These are phyloP conservation scores for Salarias fasciatus DNA, from an alignment of 2,797 vertebrate species.

Conservation along the genomic window DNA sequence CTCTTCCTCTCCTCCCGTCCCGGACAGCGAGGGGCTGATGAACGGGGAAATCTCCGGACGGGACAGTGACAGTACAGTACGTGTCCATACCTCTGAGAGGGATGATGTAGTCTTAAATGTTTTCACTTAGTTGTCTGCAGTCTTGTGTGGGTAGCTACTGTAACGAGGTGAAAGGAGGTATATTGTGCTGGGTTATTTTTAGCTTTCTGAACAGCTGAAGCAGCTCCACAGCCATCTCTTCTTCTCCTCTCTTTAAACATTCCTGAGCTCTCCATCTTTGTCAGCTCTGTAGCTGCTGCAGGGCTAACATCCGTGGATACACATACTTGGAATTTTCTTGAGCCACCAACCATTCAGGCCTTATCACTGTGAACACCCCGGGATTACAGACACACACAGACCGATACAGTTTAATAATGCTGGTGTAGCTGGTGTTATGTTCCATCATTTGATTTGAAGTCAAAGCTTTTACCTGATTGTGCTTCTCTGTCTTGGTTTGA, in stretches of 20 bases:
- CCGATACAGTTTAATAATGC: too few species aligned
- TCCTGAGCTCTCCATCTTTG: conserved; percentile 31
- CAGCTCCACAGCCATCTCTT: conserved; percentile 35
- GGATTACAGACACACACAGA: too few species aligned
- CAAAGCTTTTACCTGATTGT: too few species aligned
- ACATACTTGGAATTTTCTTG: conserved; percentile 25
- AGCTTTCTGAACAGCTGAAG: conserved; percentile 72
- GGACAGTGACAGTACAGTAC: conserved; percentile 11
- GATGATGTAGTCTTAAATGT: conserved; percentile 17
- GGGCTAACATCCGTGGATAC: conserved; percentile 28
- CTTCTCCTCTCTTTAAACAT: conserved; percentile 36
- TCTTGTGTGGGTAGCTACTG: conserved; percentile 26
- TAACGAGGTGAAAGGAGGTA: conserved; percentile 17
- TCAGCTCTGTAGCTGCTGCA: conserved; percentile 19
- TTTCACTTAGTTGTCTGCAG: conserved; percentile 22
- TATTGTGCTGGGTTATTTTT: conserved; percentile 66
- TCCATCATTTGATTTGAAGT: too few species aligned
- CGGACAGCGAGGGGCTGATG: conserved; percentile 8
- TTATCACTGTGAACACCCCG: not conserved
- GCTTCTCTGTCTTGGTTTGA: too few species aligned
- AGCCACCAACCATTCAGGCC: conserved; percentile 6
- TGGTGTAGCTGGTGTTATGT: too few species aligned
- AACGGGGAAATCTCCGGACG: conserved; percentile 4
- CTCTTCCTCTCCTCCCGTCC: conserved; percentile 48
- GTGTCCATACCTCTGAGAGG: conserved; percentile 7